phyloP scores from a whole-genome alignment of 2,797 vertebrate genomes.

The Molossus molossus region DNA sequence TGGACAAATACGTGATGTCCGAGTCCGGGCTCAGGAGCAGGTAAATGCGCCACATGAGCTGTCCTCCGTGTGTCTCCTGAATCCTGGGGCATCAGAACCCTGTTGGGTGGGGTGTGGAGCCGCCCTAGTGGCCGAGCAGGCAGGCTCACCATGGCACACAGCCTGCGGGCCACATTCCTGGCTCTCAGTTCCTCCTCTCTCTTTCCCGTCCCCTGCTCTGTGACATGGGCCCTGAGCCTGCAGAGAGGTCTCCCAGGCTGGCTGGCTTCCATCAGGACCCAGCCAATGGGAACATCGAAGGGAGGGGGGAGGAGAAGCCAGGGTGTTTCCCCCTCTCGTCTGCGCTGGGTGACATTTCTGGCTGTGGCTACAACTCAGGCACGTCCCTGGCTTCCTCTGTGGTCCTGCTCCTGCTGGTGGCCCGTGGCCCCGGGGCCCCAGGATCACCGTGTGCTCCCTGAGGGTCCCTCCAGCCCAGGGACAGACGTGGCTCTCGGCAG shows the following conservation, averaged over 20 bases:
- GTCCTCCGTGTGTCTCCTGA: fast-evolving
- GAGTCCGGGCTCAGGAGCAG: constrained; percentile 88
- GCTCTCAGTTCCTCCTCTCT: background rate
- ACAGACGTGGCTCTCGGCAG: background rate
- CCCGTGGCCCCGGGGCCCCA: background rate
- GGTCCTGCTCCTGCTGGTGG: background rate
- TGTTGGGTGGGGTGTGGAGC: fast-evolving
- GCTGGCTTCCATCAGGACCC: too few relatives aligned
- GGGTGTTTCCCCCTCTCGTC: too few relatives aligned
- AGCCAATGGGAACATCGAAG: fast-evolving
- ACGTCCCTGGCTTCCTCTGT: background rate
- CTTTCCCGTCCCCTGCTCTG: fast-evolving
- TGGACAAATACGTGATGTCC: constrained; percentile 79
- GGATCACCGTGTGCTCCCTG: background rate
- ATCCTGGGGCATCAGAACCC: fast-evolving
- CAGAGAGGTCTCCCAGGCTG: background rate
- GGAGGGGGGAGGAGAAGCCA: background rate
- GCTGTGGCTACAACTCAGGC: background rate
- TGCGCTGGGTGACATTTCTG: background rate
- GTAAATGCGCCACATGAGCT: constrained; percentile 84
- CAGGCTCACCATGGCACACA: fast-evolving
- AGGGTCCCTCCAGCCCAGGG: background rate
- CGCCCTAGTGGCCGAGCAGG: fast-evolving
- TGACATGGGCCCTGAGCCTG: background rate
- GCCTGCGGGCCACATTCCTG: fast-evolving